Conservation (phyloP, 1,140 invertebrate genomes). For the Diabrotica undecimpunctata region DNA sequence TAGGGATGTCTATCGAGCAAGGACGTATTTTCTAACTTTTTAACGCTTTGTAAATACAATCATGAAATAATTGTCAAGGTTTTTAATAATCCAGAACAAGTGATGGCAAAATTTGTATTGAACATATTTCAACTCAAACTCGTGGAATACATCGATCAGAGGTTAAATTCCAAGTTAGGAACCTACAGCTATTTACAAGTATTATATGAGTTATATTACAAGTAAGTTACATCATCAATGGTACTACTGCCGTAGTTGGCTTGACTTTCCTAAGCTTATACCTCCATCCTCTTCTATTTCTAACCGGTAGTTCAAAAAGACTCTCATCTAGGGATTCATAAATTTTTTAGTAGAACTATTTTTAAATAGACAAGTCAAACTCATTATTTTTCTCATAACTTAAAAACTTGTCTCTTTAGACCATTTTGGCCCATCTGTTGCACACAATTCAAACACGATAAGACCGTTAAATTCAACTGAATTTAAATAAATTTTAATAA, state of each 20-base stretch:
- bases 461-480: too few relatives aligned
- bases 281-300: not conserved
- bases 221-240: slow-evolving; percentile 49
- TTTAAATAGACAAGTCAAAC: too few relatives aligned
- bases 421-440: too few relatives aligned
- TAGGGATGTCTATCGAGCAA: slow-evolving; percentile 70
- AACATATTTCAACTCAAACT: slow-evolving; percentile 94
- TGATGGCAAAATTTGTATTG: slow-evolving; percentile 96
- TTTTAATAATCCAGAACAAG: slow-evolving; percentile 94
- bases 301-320: too few relatives aligned
- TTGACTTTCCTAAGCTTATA: too few relatives aligned
- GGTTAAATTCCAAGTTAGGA: slow-evolving; percentile 75
- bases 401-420: too few relatives aligned
- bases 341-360: too few relatives aligned
- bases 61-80: slow-evolving; percentile 87
- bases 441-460: too few relatives aligned
- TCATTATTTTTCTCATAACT: too few relatives aligned
- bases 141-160: slow-evolving; percentile 78
- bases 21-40: slow-evolving; percentile 88
- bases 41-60: slow-evolving; percentile 87
- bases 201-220: slow-evolving; percentile 83
- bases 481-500: too few relatives aligned
- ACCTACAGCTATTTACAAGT: slow-evolving; percentile 84
- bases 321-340: too few relatives aligned
- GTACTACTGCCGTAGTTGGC: not conserved